Evolutionary conservation across 2,888 invertebrate species (phyloP).

Genomic region (Phrixothrix hirtus): DNA sequence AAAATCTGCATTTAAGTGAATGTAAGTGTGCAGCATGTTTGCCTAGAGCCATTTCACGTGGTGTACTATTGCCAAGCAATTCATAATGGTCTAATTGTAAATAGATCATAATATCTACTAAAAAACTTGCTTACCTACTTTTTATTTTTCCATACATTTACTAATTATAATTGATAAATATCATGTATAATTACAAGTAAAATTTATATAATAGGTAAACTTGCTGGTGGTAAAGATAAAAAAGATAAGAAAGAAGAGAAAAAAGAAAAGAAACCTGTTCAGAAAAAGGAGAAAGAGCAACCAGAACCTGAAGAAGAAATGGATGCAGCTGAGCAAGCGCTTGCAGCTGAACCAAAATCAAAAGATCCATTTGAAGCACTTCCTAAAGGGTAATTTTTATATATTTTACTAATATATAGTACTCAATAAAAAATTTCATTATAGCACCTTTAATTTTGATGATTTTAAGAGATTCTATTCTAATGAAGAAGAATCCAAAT

Average conservation of each 20-base stretch:
- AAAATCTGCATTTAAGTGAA: too few species aligned
- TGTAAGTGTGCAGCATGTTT: too few species aligned
- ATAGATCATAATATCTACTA: too few species aligned
- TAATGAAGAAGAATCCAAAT: slow-evolving; percentile 90
- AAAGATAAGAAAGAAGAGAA: slow-evolving; percentile 49
- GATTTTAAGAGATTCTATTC: slow-evolving; percentile 97
- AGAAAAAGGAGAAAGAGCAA: slow-evolving; percentile 52
- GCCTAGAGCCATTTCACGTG: too few species aligned
- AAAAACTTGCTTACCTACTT: too few species aligned
- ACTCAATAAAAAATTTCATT: too few species aligned
- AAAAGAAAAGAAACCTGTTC: slow-evolving; percentile 57
- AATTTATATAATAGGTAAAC: slow-evolving; percentile 7
- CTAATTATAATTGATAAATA: too few species aligned
- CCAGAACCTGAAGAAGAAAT: slow-evolving; percentile 63
- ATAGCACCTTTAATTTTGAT: slow-evolving; percentile 88
- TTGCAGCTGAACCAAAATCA: slow-evolving; percentile 77
- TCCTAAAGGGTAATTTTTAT: slow-evolving; percentile 83
- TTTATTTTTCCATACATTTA: too few species aligned
- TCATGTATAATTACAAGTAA: not conserved
- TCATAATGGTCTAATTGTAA: too few species aligned
- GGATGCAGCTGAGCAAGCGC: slow-evolving; percentile 68
- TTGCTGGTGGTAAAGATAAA: slow-evolving; percentile 40
- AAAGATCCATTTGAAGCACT: slow-evolving; percentile 90
- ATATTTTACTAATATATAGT: too few species aligned
- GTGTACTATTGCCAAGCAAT: too few species aligned